Evolutionary conservation across 2,797 vertebrate genomes (phyloP).

Genomic region (Trachurus trachurus): DNA sequence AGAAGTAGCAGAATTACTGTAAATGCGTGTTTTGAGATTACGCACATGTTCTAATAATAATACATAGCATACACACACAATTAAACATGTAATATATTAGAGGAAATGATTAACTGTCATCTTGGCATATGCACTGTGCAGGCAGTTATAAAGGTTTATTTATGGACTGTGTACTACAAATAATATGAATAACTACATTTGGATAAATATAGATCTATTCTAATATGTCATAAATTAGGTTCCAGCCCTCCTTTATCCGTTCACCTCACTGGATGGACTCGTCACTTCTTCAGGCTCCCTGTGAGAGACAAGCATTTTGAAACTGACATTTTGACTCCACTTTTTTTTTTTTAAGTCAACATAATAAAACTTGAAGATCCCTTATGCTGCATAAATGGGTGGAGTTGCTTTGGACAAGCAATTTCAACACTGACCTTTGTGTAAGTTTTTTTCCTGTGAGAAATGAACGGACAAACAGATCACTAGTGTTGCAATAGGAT

Average conservation of each 20-base stretch:
- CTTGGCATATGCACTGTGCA: neutral
- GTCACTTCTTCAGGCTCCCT: slow-evolving; percentile 57
- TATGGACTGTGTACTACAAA: neutral
- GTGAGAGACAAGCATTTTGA: slow-evolving; percentile 25
- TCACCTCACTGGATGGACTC: slow-evolving; percentile 39
- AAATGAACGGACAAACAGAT: slow-evolving; percentile 33
- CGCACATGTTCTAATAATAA: neutral
- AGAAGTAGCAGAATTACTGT: neutral
- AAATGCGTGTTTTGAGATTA: neutral
- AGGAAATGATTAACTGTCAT: neutral
- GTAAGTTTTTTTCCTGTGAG: slow-evolving; percentile 73
- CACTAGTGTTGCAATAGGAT: slow-evolving; percentile 26
- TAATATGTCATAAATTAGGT: neutral
- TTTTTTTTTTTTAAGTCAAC: neutral
- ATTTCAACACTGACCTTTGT: slow-evolving; percentile 78
- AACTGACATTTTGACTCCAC: neutral
- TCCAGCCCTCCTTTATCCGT: slow-evolving; percentile 37
- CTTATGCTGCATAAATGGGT: slow-evolving; percentile 20
- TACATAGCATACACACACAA: neutral
- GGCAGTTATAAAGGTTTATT: neutral
- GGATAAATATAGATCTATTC: neutral
- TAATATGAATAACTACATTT: neutral
- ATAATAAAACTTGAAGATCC: neutral
- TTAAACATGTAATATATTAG: slow-evolving; percentile 8
- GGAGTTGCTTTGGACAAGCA: slow-evolving; percentile 15